phyloP scores from a whole-genome alignment of 2,888 invertebrate species.

The Colletes collaris region DNA sequence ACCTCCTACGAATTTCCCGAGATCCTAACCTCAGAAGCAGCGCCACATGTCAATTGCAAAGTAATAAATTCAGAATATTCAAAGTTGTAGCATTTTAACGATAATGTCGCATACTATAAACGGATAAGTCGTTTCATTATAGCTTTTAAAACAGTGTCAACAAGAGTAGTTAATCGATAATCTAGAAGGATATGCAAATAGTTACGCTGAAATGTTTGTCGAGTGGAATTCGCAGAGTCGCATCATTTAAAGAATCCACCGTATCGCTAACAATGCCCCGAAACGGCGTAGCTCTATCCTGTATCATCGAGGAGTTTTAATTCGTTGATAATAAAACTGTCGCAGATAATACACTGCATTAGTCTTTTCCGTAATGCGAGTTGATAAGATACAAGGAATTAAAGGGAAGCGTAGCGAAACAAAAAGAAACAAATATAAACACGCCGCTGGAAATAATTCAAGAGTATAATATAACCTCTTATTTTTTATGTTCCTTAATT shows the following conservation, averaged over 20 bases:
- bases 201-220: background rate
- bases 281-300: background rate
- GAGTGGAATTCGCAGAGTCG: background rate
- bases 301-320: background rate
- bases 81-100: background rate
- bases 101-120: background rate
- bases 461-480: too few relatives aligned
- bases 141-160: background rate
- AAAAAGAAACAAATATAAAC: background rate
- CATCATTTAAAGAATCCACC: background rate
- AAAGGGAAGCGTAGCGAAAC: background rate
- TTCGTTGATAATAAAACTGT: constrained; percentile 6
- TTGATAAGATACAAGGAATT: background rate
- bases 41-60: too few relatives aligned
- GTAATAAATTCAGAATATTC: too few relatives aligned
- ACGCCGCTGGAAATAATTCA: too few relatives aligned
- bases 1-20: too few relatives aligned
- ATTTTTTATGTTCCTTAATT: too few relatives aligned
- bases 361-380: too few relatives aligned
- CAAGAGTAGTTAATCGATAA: constrained; percentile 15
- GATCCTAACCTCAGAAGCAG: too few relatives aligned
- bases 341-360: background rate
- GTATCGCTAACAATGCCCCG: background rate
- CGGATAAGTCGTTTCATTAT: background rate
- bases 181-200: background rate